These are phyloP conservation scores for Clarias laeviceps DNA, from an alignment of 2,797 vertebrate species.

Conservation along the genomic window DNA sequence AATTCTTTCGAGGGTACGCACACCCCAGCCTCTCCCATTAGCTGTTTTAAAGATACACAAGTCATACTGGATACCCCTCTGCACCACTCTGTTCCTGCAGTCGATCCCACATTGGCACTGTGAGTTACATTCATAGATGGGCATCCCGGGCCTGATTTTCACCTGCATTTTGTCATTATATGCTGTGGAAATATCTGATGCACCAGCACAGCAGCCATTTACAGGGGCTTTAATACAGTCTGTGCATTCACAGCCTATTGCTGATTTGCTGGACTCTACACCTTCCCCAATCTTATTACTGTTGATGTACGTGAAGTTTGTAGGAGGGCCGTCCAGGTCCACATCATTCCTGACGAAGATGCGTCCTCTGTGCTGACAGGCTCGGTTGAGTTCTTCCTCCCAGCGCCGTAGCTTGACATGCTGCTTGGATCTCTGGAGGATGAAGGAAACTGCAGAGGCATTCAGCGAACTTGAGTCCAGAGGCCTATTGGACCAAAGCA, in stretches of 20 bases:
- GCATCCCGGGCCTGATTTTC: slow-evolving; percentile 79
- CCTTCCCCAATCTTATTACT: slow-evolving; percentile 84
- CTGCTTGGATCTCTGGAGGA: slow-evolving; percentile 82
- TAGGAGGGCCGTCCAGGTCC: slow-evolving; percentile 85
- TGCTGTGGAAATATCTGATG: slow-evolving; percentile 81
- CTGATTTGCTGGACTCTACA: slow-evolving; percentile 77
- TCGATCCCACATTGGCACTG: slow-evolving; percentile 80
- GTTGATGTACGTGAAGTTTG: slow-evolving; percentile 86
- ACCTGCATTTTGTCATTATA: slow-evolving; percentile 85
- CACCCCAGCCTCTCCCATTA: slow-evolving; percentile 89
- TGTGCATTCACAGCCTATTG: slow-evolving; percentile 83
- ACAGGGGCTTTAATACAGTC: slow-evolving; percentile 79
- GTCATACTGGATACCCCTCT: slow-evolving; percentile 87
- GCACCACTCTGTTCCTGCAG: slow-evolving; percentile 89
- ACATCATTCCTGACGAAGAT: slow-evolving; percentile 86
- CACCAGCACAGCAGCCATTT: slow-evolving; percentile 84
- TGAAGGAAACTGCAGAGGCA: slow-evolving; percentile 68
- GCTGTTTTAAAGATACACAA: slow-evolving; percentile 89
- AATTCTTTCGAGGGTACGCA: slow-evolving; percentile 85
- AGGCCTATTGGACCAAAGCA: slow-evolving; percentile 66
- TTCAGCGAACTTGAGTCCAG: slow-evolving; percentile 69
- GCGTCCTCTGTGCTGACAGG: slow-evolving; percentile 81
- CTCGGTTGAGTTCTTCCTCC: slow-evolving; percentile 82
- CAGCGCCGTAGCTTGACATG: slow-evolving; percentile 77
- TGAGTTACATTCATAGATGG: slow-evolving; percentile 92